A percentile compares a stretch with the other conserved stretches of the same genome.
Evolutionary conservation across 2,888 invertebrate genomes (phyloP).

Genomic region (Hydraecia micacea): DNA sequence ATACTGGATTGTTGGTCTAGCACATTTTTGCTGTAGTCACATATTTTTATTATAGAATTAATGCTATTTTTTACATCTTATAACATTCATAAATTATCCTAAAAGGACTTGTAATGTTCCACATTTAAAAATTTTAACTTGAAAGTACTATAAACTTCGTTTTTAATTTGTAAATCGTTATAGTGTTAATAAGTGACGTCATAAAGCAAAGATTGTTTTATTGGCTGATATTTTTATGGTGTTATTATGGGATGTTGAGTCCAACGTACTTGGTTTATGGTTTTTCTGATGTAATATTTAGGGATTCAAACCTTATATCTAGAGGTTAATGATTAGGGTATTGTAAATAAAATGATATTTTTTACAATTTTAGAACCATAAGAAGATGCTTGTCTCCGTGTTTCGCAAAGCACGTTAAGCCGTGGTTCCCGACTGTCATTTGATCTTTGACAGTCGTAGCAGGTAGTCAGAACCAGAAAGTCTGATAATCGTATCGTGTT

Average conservation of each 20-base stretch:
- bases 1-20: not conserved
- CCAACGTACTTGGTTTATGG: slow-evolving; percentile 25
- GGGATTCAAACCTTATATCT: not conserved
- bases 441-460: not conserved
- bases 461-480: not conserved
- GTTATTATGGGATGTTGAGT: slow-evolving; percentile 46
- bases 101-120: not conserved
- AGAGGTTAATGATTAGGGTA: not conserved
- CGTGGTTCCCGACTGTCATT: not conserved
- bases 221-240: slow-evolving; percentile 60
- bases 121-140: not conserved
- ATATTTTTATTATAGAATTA: not conserved
- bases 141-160: slow-evolving; percentile 34
- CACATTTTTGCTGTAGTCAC: not conserved
- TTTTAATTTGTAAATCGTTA: slow-evolving; percentile 61
- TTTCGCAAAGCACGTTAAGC: not conserved
- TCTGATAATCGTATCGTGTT: not conserved
- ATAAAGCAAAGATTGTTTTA: slow-evolving; percentile 61
- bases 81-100: not conserved
- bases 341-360: not conserved
- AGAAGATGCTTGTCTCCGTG: not conserved
- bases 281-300: slow-evolving; percentile 30
- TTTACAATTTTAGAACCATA: not conserved
- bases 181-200: slow-evolving; percentile 57
- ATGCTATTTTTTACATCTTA: too few species aligned